Evolutionary conservation across 1,140 invertebrate genomes (phyloP), one percentile per base, ranked within the genome.

Genomic region (Drosophila lacertosa): DNA sequence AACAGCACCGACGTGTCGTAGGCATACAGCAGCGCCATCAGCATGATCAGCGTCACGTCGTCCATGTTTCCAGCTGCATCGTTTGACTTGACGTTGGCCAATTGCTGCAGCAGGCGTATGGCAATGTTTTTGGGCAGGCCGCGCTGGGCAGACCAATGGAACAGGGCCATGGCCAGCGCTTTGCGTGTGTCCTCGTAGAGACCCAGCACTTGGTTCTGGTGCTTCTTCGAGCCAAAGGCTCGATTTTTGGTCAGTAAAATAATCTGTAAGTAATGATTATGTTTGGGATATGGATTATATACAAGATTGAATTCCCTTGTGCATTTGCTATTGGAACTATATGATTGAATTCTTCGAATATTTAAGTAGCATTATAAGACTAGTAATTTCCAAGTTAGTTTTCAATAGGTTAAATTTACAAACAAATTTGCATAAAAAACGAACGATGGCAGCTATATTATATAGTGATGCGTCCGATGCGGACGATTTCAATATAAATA

Each of bases 141-240:
- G 37, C 94, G 94, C 89, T 99, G 98, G 9, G 97, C 96, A 0
- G 97, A 94, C 93, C 96, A 97, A 63, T 96, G 94, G 84, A 97
- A 99, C 1, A 99, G 91, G 57, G 97, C 95, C 77, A 98, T 97
- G 0, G 97, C 96, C 22, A 99, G 90, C 35, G 95, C 93, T 70
- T 95, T 93, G 79, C 95, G 93, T 13, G 96, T 97, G 55, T 95
- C 95, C 60, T 95, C 93, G 66, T 95, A 97, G n/a, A 97, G 92
- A 83, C 95, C 94, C 47, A 95, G 93, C 0, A 99, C 94, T 92
- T 96, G 94, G 55, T 95, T 94, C 71, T 96, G 94, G 91, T 99
- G 97, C 82, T 95, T 95, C 3, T 96, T 94, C 18, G 96, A 95
- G 9, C 98, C 98, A 13, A 99, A 91, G 2, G 97, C 98, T 59